Evolutionary conservation across 2,888 invertebrate genomes (phyloP).

Genomic region (Priocnemis perturbator): DNA sequence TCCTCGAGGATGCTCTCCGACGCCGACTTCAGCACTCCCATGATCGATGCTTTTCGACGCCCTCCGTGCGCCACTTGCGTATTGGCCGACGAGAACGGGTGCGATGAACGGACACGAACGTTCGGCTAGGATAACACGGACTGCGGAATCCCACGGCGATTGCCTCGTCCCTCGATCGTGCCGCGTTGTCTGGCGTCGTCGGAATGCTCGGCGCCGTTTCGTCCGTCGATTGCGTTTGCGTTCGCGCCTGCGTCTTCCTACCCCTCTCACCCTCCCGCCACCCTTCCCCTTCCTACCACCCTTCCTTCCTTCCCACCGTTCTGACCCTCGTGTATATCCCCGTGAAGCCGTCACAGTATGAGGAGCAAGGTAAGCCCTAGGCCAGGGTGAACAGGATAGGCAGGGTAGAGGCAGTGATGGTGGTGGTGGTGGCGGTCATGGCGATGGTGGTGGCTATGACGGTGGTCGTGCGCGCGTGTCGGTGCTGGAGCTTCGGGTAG

Average conservation of each 20-base stretch:
- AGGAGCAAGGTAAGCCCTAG: constrained; percentile 46
- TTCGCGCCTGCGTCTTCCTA: constrained; percentile 65
- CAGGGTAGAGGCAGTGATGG: constrained; percentile 4
- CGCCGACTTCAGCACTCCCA: constrained; percentile 71
- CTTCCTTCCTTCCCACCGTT: constrained; percentile 44
- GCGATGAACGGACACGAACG: too few species aligned
- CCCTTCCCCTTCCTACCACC: constrained; percentile 20
- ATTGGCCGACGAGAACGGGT: not conserved
- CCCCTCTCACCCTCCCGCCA: constrained; percentile 17
- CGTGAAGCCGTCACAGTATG: constrained; percentile 27
- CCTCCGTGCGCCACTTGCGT: constrained; percentile 13
- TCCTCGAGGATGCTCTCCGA: constrained; percentile 69
- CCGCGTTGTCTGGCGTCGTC: constrained; percentile 59
- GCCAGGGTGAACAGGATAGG: constrained; percentile 53
- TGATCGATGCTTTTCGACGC: constrained; percentile 31
- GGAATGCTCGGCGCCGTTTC: constrained; percentile 55
- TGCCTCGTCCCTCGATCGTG: constrained; percentile 54
- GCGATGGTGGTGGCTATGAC: not conserved
- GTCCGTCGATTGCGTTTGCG: constrained; percentile 57
- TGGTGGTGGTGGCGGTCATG: constrained; percentile 18
- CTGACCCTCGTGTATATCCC: constrained; percentile 43
- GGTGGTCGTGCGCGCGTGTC: not conserved
- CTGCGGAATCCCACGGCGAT: constrained; percentile 29
- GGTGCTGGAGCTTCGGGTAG: constrained; percentile 14
- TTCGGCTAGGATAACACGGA: too few species aligned